Percentiles rank a stretch among this genome's conserved stretches.
Conservation (phyloP, 2,113 vertebrate genomes). For the Dromas ardeola region DNA sequence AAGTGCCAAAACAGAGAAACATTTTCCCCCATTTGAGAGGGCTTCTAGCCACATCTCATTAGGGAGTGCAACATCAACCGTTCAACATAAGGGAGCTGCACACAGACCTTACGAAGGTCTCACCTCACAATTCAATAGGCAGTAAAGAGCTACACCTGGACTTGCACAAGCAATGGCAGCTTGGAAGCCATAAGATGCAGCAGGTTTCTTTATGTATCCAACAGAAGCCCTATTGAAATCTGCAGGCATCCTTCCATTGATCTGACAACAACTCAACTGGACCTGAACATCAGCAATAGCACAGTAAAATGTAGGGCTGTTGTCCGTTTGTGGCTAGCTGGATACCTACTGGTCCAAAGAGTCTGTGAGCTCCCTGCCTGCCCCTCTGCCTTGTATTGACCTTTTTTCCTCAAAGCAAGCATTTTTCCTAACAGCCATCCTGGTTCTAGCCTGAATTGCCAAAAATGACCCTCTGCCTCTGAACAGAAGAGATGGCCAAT, state of each 20-base stretch:
- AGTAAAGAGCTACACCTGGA: not conserved
- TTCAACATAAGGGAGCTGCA: not conserved
- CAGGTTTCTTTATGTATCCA: not conserved
- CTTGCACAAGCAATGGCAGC: not conserved
- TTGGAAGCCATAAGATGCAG: not conserved
- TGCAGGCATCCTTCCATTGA: not conserved
- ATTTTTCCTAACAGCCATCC: not conserved
- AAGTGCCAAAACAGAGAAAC: conserved; percentile 39
- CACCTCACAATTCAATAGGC: not conserved
- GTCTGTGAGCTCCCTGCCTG: not conserved
- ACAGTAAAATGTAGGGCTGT: not conserved
- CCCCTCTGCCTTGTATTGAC: not conserved
- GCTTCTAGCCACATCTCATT: not conserved
- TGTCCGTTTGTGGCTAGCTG: not conserved
- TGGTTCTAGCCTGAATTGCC: not conserved
- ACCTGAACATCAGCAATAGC: not conserved
- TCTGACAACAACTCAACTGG: not conserved
- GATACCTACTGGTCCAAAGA: not conserved
- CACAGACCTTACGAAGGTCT: not conserved
- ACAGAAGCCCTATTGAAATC: not conserved
- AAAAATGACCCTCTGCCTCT: not conserved
- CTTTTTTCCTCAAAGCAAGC: not conserved
- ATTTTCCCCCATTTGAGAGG: not conserved
- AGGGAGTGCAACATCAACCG: not conserved
- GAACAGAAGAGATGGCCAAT: not conserved